Percentiles rank a stretch among this genome's conserved stretches.
phyloP scores from a whole-genome alignment of 2,797 vertebrate genomes.

The Falco biarmicus region DNA sequence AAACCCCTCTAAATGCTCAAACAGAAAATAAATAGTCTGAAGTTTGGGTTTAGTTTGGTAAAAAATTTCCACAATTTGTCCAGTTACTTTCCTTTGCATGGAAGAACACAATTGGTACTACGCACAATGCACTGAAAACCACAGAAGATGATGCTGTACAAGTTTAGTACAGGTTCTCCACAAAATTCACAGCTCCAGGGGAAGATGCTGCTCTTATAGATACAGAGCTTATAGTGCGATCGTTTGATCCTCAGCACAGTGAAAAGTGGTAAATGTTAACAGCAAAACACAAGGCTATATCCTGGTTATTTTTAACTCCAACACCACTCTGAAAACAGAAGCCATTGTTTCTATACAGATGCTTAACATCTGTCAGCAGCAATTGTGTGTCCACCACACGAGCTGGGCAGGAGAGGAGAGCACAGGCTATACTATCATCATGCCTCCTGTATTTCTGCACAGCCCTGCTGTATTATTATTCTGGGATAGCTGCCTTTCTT shows the following conservation, averaged over 20 bases:
- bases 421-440: not conserved
- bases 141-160: accelerated
- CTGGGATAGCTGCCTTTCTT: not conserved
- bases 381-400: not conserved
- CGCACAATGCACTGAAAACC: accelerated
- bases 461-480: not conserved
- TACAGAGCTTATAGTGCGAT: not conserved
- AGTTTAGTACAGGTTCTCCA: not conserved
- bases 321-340: not conserved
- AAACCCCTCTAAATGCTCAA: not conserved
- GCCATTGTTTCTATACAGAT: not conserved
- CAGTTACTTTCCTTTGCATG: not conserved
- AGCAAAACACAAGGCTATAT: not conserved
- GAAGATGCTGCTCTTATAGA: not conserved
- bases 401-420: not conserved
- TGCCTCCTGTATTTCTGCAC: not conserved
- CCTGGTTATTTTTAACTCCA: not conserved
- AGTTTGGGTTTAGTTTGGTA: not conserved
- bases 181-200: not conserved
- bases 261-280: not conserved
- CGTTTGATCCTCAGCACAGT: too few species aligned
- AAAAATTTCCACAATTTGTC: not conserved
- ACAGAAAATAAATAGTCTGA: not conserved
- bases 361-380: not conserved
- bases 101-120: accelerated